phyloP scores from a whole-genome alignment of 2,888 invertebrate species.

The Tenthredo amoena region DNA sequence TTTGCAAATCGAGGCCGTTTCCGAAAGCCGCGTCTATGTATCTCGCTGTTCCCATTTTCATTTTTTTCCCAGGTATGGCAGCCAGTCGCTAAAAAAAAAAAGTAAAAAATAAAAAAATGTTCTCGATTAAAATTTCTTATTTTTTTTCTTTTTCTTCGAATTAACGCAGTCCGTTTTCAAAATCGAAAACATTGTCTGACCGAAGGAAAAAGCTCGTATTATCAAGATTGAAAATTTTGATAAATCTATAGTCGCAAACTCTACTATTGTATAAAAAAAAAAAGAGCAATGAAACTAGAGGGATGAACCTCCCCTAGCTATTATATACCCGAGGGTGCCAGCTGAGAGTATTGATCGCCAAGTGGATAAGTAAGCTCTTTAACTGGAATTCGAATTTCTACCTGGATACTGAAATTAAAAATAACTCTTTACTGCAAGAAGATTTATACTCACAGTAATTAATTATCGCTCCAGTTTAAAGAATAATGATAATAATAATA shows the following conservation, averaged over 20 bases:
- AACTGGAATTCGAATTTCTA: background rate
- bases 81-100: conserved; percentile 66
- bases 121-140: too few relatives aligned
- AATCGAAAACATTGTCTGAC: background rate
- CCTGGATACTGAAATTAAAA: background rate
- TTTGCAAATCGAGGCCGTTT: conserved; percentile 66
- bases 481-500: too few relatives aligned
- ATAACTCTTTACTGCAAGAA: background rate
- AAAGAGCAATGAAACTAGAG: background rate
- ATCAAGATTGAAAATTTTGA: background rate
- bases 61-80: conserved; percentile 64
- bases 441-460: too few relatives aligned
- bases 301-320: background rate
- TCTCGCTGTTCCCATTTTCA: conserved; percentile 65
- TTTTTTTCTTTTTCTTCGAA: background rate
- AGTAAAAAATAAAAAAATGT: conserved; percentile 18
- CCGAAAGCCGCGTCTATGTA: conserved; percentile 68
- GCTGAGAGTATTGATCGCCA: conserved; percentile 45
- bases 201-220: background rate
- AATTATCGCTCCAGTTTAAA: too few relatives aligned
- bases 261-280: background rate
- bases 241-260: background rate
- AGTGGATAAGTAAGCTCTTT: conserved; percentile 31
- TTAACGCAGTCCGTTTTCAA: background rate
- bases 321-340: background rate